Conservation (phyloP, 2,797 vertebrate species). For the Sebastes hubbsi region DNA sequence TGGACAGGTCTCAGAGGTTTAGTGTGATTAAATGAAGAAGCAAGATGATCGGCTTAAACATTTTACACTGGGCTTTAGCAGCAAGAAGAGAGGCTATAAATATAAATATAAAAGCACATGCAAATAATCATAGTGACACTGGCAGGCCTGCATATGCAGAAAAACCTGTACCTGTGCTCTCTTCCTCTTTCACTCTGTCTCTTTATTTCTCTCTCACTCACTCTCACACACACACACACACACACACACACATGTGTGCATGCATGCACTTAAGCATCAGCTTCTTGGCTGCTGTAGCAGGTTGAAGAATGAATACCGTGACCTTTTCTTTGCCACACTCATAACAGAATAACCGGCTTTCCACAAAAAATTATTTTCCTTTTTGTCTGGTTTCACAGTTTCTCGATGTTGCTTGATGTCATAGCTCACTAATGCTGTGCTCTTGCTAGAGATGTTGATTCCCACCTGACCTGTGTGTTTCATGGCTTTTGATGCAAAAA, state of each 20-base stretch:
- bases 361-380: constrained; percentile 1
- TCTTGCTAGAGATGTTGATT: constrained; percentile 8
- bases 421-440: not conserved
- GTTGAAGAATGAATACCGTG: constrained; percentile 3
- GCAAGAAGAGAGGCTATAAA: not conserved
- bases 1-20: constrained; percentile 19
- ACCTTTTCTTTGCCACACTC: constrained; percentile 41
- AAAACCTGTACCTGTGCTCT: not conserved
- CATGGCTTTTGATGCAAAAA: constrained; percentile 5
- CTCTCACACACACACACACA: not conserved
- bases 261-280: not conserved
- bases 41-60: constrained; percentile 1
- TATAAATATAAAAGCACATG: not conserved
- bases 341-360: constrained; percentile 5
- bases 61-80: constrained; percentile 2
- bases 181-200: not conserved
- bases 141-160: not conserved
- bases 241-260: not conserved
- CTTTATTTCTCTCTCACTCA: not conserved
- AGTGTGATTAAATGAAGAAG: constrained; percentile 32
- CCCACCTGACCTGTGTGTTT: not conserved
- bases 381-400: constrained; percentile 10
- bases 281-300: constrained; percentile 1
- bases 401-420: not conserved
- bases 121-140: not conserved